Percentiles rank a stretch among this genome's conserved stretches.
Conservation (phyloP, 1,140 invertebrate genomes). For the Calephelis virginiensis region DNA sequence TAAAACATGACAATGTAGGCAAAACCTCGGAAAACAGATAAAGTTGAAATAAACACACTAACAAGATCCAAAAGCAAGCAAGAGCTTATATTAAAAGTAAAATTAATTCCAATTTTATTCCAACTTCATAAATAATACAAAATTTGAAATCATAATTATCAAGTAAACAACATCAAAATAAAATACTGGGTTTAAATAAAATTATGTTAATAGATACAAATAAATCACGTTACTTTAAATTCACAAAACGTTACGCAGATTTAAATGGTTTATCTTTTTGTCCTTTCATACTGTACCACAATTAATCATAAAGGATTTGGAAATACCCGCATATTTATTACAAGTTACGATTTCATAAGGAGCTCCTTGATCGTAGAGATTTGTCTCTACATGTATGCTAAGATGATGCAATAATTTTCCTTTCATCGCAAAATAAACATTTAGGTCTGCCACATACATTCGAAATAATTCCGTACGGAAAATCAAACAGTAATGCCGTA, state of each 20-base stretch:
- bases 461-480: too few species aligned
- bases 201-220: conserved; percentile 15
- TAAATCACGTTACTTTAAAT: conserved; percentile 14
- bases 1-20: too few species aligned
- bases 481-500: too few species aligned
- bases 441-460: too few species aligned
- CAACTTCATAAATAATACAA: not conserved
- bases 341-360: not conserved
- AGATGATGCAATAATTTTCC: too few species aligned
- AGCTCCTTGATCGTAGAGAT: too few species aligned
- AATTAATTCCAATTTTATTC: not conserved
- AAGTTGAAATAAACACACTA: too few species aligned
- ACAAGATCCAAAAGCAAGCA: not conserved
- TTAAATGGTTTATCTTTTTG: conserved; percentile 11
- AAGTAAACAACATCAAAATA: not conserved
- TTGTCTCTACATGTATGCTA: too few species aligned
- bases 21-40: too few species aligned
- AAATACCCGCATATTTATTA: not conserved
- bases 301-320: conserved; percentile 9
- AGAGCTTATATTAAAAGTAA: too few species aligned
- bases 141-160: conserved; percentile 1
- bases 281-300: not conserved
- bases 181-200: not conserved
- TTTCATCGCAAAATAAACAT: too few species aligned
- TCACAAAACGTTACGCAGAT: conserved; percentile 2